These are phyloP conservation scores for Drosophila prostipennis DNA, from an alignment of 2,888 invertebrate species.

Conservation along the genomic window DNA sequence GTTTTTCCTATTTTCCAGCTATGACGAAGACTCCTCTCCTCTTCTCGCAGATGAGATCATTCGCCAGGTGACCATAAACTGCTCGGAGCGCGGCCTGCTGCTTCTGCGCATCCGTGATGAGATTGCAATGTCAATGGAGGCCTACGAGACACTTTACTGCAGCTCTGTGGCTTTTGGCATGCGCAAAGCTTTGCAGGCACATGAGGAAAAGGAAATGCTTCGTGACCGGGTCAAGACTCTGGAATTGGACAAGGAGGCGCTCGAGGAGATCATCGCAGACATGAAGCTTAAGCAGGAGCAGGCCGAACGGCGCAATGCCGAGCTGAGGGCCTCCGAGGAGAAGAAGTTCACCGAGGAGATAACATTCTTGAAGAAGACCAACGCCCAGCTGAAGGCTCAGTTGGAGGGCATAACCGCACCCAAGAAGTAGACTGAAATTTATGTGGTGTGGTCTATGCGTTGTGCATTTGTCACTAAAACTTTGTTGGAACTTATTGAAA, in stretches of 20 bases:
- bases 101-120: conserved; percentile 97
- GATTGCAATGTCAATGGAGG: conserved; percentile 97
- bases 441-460: conserved; percentile 19
- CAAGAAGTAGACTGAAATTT: conserved; percentile 88
- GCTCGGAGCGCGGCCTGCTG: conserved; percentile 97
- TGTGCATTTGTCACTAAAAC: conserved; percentile 43
- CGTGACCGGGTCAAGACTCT: conserved; percentile 90
- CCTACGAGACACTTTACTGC: conserved; percentile 98
- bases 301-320: conserved; percentile 91
- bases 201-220: conserved; percentile 90
- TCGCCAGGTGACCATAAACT: conserved; percentile 98
- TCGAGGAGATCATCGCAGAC: conserved; percentile 85
- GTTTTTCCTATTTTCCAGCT: not conserved
- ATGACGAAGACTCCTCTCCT: not conserved
- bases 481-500: conserved; percentile 56
- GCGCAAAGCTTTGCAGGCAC: conserved; percentile 96
- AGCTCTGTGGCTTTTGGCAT: conserved; percentile 99
- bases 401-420: conserved; percentile 97
- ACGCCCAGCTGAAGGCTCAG: conserved; percentile 96
- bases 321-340: conserved; percentile 94
- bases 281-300: conserved; percentile 91
- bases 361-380: conserved; percentile 95
- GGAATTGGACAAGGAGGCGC: conserved; percentile 84
- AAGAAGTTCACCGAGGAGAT: conserved; percentile 97
- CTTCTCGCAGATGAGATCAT: conserved; percentile 92